These are phyloP conservation scores for Nothoprocta perdicaria DNA, from an alignment of 2,113 vertebrate genomes.

Conservation along the genomic window DNA sequence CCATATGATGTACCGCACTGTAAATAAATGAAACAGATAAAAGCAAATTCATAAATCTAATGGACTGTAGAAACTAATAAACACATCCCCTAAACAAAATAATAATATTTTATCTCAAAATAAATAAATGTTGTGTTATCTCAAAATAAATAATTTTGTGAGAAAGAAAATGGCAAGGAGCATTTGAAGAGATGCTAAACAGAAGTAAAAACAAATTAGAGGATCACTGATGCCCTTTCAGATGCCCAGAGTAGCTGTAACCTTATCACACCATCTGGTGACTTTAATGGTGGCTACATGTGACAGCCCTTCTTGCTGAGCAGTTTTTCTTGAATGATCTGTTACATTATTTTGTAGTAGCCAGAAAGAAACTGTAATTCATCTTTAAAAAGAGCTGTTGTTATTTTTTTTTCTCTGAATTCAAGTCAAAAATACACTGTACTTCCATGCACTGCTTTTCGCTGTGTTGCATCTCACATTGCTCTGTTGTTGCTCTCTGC, in stretches of 20 bases:
- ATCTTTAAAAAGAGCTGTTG: background rate
- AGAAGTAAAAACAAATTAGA: background rate
- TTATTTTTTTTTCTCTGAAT: background rate
- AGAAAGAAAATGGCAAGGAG: background rate
- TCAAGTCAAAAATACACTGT: background rate
- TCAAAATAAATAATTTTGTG: constrained; percentile 12
- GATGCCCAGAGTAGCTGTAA: background rate
- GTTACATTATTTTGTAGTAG: background rate
- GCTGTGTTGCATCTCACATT: fast-evolving
- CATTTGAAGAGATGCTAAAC: background rate
- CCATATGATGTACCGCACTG: constrained; percentile 45
- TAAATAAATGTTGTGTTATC: too few relatives aligned
- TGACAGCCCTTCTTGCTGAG: background rate
- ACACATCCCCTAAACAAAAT: constrained; percentile 26
- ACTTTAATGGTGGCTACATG: background rate
- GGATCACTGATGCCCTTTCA: background rate
- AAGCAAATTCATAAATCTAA: constrained; percentile 61
- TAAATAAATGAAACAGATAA: constrained; percentile 61
- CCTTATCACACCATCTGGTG: background rate
- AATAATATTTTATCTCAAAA: background rate
- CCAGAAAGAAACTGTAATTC: background rate
- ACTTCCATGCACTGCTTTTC: fast-evolving
- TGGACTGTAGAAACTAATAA: constrained; percentile 53
- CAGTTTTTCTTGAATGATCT: background rate
- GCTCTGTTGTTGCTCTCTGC: background rate